A percentile compares a stretch with the other conserved stretches of the same genome.
These are phyloP conservation scores for Hypotaenidia philippensis DNA, from an alignment of 2,797 vertebrate species.

Conservation along the genomic window DNA sequence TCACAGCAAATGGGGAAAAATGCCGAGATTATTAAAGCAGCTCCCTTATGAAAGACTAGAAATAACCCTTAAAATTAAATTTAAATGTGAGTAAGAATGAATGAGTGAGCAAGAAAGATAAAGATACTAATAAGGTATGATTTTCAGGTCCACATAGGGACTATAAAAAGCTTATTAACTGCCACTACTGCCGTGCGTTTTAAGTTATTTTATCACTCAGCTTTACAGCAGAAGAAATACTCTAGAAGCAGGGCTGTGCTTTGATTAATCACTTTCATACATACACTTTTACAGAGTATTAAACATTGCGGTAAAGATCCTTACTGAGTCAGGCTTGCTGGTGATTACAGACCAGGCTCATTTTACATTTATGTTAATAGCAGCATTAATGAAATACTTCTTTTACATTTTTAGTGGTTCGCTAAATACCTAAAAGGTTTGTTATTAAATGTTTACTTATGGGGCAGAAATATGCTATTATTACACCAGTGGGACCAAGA, in stretches of 20 bases:
- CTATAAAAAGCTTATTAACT: slow-evolving; percentile 83
- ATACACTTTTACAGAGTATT: slow-evolving; percentile 70
- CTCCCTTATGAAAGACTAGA: slow-evolving; percentile 45
- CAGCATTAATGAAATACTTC: slow-evolving; percentile 78
- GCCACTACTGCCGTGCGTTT: slow-evolving; percentile 71
- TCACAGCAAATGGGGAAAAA: slow-evolving; percentile 54
- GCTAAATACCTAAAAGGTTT: slow-evolving; percentile 76
- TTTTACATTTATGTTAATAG: slow-evolving; percentile 78
- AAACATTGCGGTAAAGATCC: slow-evolving; percentile 67
- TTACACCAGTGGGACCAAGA: slow-evolving; percentile 24
- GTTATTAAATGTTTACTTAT: slow-evolving; percentile 79
- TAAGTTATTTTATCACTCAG: slow-evolving; percentile 79
- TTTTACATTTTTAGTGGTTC: slow-evolving; percentile 76
- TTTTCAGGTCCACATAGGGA: slow-evolving; percentile 82
- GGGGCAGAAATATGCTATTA: slow-evolving; percentile 38
- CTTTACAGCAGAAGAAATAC: slow-evolving; percentile 76
- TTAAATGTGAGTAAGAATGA: slow-evolving; percentile 78
- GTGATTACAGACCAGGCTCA: slow-evolving; percentile 77
- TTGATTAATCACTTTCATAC: slow-evolving; percentile 83
- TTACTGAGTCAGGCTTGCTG: slow-evolving; percentile 73
- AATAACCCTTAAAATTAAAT: slow-evolving; percentile 73
- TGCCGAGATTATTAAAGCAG: slow-evolving; percentile 60
- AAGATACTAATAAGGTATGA: slow-evolving; percentile 84
- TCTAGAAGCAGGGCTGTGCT: slow-evolving; percentile 66
- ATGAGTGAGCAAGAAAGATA: slow-evolving; percentile 81